Percentiles rank a stretch among this genome's conserved stretches.
These are phyloP conservation scores for Amphiprion percula DNA, from an alignment of 2,113 vertebrate species.

Conservation along the genomic window DNA sequence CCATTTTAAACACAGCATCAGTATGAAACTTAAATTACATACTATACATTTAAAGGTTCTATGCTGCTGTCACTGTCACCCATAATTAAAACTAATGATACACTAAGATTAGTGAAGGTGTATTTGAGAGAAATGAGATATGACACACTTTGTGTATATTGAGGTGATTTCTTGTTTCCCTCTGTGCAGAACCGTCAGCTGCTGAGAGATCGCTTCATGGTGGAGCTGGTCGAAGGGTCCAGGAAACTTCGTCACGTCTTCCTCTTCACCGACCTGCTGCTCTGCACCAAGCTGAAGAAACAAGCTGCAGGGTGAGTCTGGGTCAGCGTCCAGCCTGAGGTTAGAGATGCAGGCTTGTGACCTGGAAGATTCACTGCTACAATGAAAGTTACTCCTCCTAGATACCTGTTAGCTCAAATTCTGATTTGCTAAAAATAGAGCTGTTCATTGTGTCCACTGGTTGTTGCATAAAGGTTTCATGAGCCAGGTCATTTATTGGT, in stretches of 20 bases:
- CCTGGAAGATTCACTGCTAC: constrained; percentile 3
- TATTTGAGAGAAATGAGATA: neutral
- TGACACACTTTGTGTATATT: neutral
- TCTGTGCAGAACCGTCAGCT: constrained; percentile 91
- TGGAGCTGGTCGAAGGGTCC: constrained; percentile 94
- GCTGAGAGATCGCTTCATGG: constrained; percentile 96
- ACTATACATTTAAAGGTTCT: neutral
- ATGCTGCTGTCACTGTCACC: neutral
- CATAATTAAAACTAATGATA: neutral
- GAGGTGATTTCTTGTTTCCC: neutral
- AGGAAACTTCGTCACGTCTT: constrained; percentile 96
- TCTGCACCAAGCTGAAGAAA: constrained; percentile 97
- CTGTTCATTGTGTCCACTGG: neutral
- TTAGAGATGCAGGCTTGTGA: constrained; percentile 24
- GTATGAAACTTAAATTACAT: neutral
- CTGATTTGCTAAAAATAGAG: neutral
- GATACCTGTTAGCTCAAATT: neutral
- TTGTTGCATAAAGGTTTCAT: neutral
- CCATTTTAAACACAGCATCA: neutral
- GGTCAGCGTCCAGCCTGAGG: neutral
- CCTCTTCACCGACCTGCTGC: constrained; percentile 95
- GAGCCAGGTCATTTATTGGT: too few relatives aligned
- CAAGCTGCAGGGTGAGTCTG: constrained; percentile 92
- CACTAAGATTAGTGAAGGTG: neutral
- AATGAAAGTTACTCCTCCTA: constrained; percentile 6